Percentiles rank a stretch among this genome's conserved stretches.
phyloP scores from a whole-genome alignment of 2,888 invertebrate genomes.

The Antheraea yamamai region DNA sequence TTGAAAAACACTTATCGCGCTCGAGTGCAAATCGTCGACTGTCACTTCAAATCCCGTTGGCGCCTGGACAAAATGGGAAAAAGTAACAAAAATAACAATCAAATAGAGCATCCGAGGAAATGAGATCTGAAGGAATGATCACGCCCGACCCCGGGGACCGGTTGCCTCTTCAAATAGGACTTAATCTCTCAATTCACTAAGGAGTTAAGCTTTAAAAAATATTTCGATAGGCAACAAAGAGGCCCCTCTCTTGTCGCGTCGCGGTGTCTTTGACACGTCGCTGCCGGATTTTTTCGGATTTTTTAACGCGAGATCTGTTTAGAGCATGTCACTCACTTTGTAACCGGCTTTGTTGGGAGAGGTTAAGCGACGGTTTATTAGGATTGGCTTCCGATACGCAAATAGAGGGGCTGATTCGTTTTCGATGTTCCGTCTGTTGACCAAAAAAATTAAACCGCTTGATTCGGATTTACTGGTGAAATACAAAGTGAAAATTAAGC shows the following conservation, averaged over 20 bases:
- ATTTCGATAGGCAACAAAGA: slow-evolving; percentile 79
- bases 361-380: slow-evolving; percentile 81
- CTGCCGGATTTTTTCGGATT: slow-evolving; percentile 68
- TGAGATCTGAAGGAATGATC: slow-evolving; percentile 81
- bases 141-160: slow-evolving; percentile 80
- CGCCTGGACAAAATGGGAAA: slow-evolving; percentile 67
- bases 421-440: slow-evolving; percentile 53
- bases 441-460: slow-evolving; percentile 49
- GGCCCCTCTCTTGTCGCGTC: slow-evolving; percentile 62
- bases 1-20: slow-evolving; percentile 78
- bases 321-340: slow-evolving; percentile 80
- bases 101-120: slow-evolving; percentile 80
- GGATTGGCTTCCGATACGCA: slow-evolving; percentile 75
- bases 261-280: slow-evolving; percentile 82
- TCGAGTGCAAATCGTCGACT: slow-evolving; percentile 79
- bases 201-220: slow-evolving; percentile 83
- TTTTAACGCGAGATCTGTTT: slow-evolving; percentile 67
- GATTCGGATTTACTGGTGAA: slow-evolving; percentile 56
- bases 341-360: slow-evolving; percentile 78
- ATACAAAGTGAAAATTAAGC: slow-evolving; percentile 49
- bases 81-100: slow-evolving; percentile 82
- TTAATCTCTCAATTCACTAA: slow-evolving; percentile 83
- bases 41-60: slow-evolving; percentile 77
- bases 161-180: slow-evolving; percentile 84
- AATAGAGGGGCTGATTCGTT: slow-evolving; percentile 73